These are phyloP conservation scores for Zootoca vivipara DNA, from an alignment of 2,113 vertebrate genomes.

Conservation along the genomic window DNA sequence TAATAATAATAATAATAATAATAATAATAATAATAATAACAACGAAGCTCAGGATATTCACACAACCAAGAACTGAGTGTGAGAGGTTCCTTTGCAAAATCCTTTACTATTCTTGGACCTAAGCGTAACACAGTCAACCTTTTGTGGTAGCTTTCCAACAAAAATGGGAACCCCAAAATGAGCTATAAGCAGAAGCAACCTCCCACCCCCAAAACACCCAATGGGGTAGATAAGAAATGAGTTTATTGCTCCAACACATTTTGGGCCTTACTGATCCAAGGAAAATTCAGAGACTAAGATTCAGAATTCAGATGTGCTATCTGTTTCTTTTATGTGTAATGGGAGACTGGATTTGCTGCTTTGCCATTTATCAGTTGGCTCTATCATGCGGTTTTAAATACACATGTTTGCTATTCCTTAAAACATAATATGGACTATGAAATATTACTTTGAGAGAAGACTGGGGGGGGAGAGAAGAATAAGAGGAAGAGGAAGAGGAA, in stretches of 20 bases:
- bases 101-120: not conserved
- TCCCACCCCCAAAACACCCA: no score
- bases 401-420: not conserved
- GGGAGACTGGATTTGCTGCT: not conserved
- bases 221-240: no score
- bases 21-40: slow-evolving; percentile 29
- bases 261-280: no score
- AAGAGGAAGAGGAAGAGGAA: not conserved
- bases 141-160: not conserved
- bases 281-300: no score
- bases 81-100: not conserved
- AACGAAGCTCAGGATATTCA: not conserved
- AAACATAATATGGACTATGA: not conserved
- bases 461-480: no score
- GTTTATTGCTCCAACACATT: no score
- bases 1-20: slow-evolving; percentile 29
- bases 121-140: not conserved
- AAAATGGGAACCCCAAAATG: no score
- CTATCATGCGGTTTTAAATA: not conserved
- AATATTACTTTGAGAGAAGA: not conserved
- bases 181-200: no score
- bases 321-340: no score
- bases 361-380: not conserved
- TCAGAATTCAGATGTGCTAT: no score
- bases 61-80: slow-evolving; percentile 1